phyloP scores from a whole-genome alignment of 2,797 vertebrate species.

The Pelodytes ibericus region DNA sequence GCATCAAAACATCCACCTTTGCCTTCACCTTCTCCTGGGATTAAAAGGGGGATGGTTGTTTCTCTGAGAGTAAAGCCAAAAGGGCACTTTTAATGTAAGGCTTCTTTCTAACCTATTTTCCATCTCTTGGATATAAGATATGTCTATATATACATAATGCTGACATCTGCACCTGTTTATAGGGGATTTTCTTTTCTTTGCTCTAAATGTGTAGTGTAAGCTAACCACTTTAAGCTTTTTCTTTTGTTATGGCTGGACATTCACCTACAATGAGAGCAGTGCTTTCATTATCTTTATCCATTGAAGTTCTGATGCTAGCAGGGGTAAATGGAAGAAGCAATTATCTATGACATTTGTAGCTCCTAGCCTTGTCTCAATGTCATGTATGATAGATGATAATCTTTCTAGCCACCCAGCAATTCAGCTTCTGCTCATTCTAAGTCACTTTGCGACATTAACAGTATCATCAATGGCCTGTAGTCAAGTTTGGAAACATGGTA shows the following conservation, averaged over 20 bases:
- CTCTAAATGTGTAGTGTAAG: too few species aligned
- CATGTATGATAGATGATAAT: slow-evolving; percentile 6
- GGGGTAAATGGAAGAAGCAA: slow-evolving; percentile 11
- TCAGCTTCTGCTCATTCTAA: not conserved
- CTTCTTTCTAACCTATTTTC: too few species aligned
- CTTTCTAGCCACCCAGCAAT: not conserved
- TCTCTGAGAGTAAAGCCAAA: too few species aligned
- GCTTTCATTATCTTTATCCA: slow-evolving; percentile 9
- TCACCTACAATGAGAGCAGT: slow-evolving; percentile 5
- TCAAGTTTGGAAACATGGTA: not conserved
- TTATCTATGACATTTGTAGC: slow-evolving; percentile 1
- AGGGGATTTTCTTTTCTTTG: too few species aligned
- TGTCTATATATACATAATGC: too few species aligned
- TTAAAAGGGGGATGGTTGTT: too few species aligned
- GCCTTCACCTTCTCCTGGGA: too few species aligned
- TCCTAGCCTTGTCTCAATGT: not conserved
- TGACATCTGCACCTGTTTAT: too few species aligned
- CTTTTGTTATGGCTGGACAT: slow-evolving; percentile 59
- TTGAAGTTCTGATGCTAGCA: not conserved
- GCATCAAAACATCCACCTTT: too few species aligned
- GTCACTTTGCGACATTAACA: not conserved
- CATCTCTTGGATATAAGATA: too few species aligned
- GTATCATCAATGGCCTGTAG: not conserved
- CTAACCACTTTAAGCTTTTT: not conserved
- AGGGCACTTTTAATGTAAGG: too few species aligned